Evolutionary conservation across 2,888 invertebrate genomes (phyloP).

Genomic region (Drosophila sordidula): DNA sequence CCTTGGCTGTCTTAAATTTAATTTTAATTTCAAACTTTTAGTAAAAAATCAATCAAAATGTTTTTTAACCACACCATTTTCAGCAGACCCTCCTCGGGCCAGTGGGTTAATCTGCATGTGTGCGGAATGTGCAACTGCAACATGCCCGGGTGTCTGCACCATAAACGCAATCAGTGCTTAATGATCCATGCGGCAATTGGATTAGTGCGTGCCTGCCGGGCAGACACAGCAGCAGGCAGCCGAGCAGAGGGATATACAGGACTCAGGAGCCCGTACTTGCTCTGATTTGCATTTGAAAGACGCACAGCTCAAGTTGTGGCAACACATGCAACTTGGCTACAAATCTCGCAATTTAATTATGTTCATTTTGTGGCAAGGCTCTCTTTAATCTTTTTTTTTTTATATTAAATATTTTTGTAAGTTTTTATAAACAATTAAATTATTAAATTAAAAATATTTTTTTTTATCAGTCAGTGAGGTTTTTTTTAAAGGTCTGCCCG

Average conservation of each 20-base stretch:
- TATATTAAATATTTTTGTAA: no score
- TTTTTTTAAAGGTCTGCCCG: no score
- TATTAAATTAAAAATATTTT: no score
- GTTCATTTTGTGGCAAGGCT: no score
- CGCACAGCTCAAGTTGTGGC: conserved; percentile 4
- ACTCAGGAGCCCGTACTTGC: background rate
- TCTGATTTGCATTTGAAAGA: conserved; percentile 45
- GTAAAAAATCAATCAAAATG: conserved; percentile 44
- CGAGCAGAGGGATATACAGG: conserved; percentile 1
- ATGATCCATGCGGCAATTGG: conserved; percentile 76
- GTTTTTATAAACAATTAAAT: no score
- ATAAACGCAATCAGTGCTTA: conserved; percentile 77
- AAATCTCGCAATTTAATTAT: background rate
- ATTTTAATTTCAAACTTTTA: conserved; percentile 38
- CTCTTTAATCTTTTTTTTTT: no score
- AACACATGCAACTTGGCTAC: conserved; percentile 6
- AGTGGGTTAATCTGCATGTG: conserved; percentile 65
- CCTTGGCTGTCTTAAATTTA: conserved; percentile 15
- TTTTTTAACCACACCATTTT: conserved; percentile 31
- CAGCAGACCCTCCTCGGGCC: conserved; percentile 10
- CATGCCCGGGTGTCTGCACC: conserved; percentile 46
- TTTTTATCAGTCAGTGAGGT: no score
- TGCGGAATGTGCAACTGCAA: background rate
- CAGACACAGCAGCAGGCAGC: conserved; percentile 17
- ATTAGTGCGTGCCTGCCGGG: conserved; percentile 63